Percentiles rank a stretch among this genome's conserved stretches.
Evolutionary conservation across 2,888 invertebrate genomes (phyloP).

Genomic region (Anticlea derivata): DNA sequence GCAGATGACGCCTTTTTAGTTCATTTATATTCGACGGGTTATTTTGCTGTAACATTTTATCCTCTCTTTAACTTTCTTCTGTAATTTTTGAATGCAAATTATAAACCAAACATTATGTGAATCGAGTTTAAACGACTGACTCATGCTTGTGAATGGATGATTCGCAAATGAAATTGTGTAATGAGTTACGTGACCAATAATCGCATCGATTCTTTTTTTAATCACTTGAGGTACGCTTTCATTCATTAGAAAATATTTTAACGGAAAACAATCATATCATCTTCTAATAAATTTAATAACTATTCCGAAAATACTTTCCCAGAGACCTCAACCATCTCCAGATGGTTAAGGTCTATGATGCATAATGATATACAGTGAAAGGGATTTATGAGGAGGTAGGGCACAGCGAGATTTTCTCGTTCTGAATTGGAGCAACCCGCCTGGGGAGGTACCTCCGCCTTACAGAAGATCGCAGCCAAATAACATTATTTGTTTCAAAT

Average conservation of each 20-base stretch:
- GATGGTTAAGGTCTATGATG: too few species aligned
- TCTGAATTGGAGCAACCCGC: too few species aligned
- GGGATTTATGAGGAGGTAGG: too few species aligned
- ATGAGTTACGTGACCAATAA: conserved; percentile 16
- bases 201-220: conserved; percentile 10
- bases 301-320: too few species aligned
- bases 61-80: not conserved
- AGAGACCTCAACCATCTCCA: too few species aligned
- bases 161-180: conserved; percentile 13
- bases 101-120: not conserved
- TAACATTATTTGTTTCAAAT: too few species aligned
- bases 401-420: too few species aligned
- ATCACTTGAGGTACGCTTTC: not conserved
- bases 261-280: too few species aligned
- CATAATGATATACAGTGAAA: too few species aligned
- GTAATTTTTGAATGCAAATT: not conserved
- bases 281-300: too few species aligned
- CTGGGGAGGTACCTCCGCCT: too few species aligned
- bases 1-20: not conserved
- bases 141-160: conserved; percentile 9
- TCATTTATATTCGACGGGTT: not conserved
- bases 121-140: not conserved
- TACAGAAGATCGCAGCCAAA: too few species aligned
- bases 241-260: not conserved
- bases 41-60: not conserved